Conservation (phyloP, 2,888 invertebrate species). For the Lutraria lutraria region DNA sequence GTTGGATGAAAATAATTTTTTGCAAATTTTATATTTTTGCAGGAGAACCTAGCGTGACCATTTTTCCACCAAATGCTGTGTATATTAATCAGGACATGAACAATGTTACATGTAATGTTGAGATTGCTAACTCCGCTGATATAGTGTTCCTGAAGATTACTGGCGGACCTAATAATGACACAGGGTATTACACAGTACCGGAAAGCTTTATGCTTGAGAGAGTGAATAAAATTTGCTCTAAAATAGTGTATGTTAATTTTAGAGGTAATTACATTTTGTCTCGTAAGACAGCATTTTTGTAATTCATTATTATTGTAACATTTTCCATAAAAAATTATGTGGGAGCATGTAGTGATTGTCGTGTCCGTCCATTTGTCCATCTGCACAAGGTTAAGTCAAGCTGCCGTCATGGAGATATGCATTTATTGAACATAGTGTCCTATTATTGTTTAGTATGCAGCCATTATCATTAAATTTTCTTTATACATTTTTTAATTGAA, state of each 20-base stretch:
- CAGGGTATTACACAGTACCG: background rate
- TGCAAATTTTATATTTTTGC: background rate
- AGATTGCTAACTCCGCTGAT: background rate
- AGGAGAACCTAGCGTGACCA: background rate
- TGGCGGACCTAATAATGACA: background rate
- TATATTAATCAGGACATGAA: constrained; percentile 1
- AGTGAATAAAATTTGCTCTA: background rate
- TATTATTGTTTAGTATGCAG: background rate
- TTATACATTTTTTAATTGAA: too few species aligned
- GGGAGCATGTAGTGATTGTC: too few species aligned
- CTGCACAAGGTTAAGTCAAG: too few species aligned
- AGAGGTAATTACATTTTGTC: background rate
- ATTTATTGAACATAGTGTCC: too few species aligned
- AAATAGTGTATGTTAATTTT: background rate
- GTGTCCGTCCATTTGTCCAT: too few species aligned
- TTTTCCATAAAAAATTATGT: too few species aligned
- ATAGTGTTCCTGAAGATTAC: background rate
- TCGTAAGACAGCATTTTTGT: background rate
- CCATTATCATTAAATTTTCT: too few species aligned
- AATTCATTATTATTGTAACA: background rate
- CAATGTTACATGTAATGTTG: background rate
- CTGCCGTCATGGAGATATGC: too few species aligned
- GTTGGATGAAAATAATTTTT: too few species aligned
- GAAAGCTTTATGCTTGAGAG: background rate
- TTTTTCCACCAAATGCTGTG: background rate